phyloP scores from a whole-genome alignment of 1,140 invertebrate genomes.

The Liolophura sinensis region DNA sequence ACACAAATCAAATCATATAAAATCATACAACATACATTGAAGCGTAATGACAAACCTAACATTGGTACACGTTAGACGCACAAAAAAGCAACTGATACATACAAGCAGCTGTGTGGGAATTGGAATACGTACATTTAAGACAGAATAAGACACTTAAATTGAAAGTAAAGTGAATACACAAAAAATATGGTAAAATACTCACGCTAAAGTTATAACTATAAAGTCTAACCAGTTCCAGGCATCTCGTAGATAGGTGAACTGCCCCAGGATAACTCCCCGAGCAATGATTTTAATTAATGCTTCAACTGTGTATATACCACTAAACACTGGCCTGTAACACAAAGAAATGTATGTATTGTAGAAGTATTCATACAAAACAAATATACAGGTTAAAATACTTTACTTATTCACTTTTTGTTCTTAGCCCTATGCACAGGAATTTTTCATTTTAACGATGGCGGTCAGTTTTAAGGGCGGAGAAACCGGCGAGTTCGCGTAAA shows the following conservation, averaged over 20 bases:
- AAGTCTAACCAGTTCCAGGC: conserved; percentile 99
- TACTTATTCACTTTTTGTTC: not conserved
- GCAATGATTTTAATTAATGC: conserved; percentile 94
- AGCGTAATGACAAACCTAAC: too few relatives aligned
- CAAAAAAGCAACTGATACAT: not conserved
- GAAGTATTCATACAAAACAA: not conserved
- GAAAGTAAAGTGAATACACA: not conserved
- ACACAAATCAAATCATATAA: too few relatives aligned
- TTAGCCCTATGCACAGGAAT: too few relatives aligned
- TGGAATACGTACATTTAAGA: too few relatives aligned
- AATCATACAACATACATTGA: too few relatives aligned
- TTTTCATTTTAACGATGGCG: too few relatives aligned
- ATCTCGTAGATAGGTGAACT: conserved; percentile 94
- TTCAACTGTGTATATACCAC: conserved; percentile 93
- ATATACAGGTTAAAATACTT: conserved; percentile 67
- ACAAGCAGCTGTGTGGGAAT: too few relatives aligned
- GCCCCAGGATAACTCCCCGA: conserved; percentile 92
- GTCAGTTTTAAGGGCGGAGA: too few relatives aligned
- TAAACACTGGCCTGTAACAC: conserved; percentile 83
- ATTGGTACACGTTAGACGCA: too few relatives aligned
- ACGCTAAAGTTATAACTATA: conserved; percentile 90
- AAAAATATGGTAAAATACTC: conserved; percentile 63
- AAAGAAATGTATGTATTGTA: not conserved
- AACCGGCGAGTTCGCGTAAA: too few relatives aligned
- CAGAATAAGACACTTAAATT: not conserved